A percentile compares a stretch with the other conserved stretches of the same genome.
These are phyloP conservation scores for Xiphophorus hellerii DNA, from an alignment of 2,113 vertebrate genomes.

Conservation along the genomic window DNA sequence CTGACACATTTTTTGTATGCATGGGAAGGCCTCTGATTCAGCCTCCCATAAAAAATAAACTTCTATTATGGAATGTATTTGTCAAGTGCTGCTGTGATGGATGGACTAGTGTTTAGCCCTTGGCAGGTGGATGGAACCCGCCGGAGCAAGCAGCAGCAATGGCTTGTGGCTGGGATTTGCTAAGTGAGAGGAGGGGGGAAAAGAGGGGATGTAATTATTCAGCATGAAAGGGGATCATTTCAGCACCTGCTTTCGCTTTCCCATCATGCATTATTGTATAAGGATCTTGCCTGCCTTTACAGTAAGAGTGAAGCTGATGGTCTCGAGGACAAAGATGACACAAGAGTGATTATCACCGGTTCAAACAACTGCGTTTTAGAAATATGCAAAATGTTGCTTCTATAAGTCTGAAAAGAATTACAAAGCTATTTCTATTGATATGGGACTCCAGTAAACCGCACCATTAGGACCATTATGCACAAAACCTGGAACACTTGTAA, in stretches of 20 bases:
- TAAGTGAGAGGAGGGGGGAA: conserved; percentile 75
- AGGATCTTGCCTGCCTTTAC: conserved; percentile 44
- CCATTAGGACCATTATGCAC: not conserved
- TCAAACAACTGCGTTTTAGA: not conserved
- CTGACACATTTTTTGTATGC: conserved; percentile 99
- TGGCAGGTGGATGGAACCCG: conserved; percentile 98
- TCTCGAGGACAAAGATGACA: conserved; percentile 30
- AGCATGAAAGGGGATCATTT: conserved; percentile 93
- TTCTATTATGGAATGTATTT: conserved; percentile 99
- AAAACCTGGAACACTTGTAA: not conserved
- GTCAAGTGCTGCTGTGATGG: conserved; percentile 99
- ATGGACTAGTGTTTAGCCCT: conserved; percentile 97
- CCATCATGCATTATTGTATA: conserved; percentile 84
- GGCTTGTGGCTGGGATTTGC: conserved; percentile 93
- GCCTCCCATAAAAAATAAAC: conserved; percentile 99
- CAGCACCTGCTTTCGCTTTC: conserved; percentile 93
- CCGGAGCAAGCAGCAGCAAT: conserved; percentile 84
- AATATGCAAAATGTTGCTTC: not conserved
- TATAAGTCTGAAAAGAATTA: not conserved
- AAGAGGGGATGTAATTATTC: conserved; percentile 93
- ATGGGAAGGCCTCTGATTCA: conserved; percentile 99
- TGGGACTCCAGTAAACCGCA: not conserved
- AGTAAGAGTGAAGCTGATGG: conserved; percentile 46
- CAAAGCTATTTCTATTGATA: not conserved
- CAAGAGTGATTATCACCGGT: not conserved